Evolutionary conservation across 1,140 invertebrate genomes (phyloP).

Genomic region (Drosophila lacertosa): DNA sequence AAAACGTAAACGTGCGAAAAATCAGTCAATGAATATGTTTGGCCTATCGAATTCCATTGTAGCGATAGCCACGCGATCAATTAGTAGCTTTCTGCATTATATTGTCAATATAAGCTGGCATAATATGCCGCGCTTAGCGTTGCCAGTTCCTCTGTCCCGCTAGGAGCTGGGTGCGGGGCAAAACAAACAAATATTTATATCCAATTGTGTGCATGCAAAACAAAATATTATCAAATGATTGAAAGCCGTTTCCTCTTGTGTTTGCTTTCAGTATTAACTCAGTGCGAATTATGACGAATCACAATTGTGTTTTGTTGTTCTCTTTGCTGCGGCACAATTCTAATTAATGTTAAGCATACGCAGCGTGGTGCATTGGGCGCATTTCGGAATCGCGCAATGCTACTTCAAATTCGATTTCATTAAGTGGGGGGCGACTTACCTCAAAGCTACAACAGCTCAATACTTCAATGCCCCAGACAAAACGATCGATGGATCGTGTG

Average conservation of each 20-base stretch:
- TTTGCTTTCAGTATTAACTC: slow-evolving; percentile 57
- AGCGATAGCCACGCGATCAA: slow-evolving; percentile 56
- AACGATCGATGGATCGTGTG: slow-evolving; percentile 62
- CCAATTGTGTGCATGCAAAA: slow-evolving; percentile 62
- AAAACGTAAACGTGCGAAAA: slow-evolving; percentile 69
- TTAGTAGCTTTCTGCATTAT: slow-evolving; percentile 62
- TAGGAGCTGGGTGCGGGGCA: too few relatives aligned
- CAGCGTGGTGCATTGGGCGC: slow-evolving; percentile 42
- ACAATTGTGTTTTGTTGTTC: slow-evolving; percentile 14
- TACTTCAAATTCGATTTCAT: slow-evolving; percentile 42
- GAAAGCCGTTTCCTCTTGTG: slow-evolving; percentile 59
- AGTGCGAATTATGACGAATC: slow-evolving; percentile 70
- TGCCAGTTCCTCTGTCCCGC: neutral
- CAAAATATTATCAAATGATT: slow-evolving; percentile 78
- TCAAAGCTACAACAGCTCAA: slow-evolving; percentile 47
- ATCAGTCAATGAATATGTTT: slow-evolving; percentile 30
- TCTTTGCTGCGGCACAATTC: slow-evolving; percentile 27
- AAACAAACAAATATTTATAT: slow-evolving; percentile 49
- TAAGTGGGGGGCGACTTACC: slow-evolving; percentile 45
- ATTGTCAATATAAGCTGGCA: slow-evolving; percentile 56
- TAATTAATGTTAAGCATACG: slow-evolving; percentile 59
- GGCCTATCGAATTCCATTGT: slow-evolving; percentile 32
- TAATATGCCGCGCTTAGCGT: slow-evolving; percentile 12
- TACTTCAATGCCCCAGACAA: slow-evolving; percentile 40
- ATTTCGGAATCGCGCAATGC: slow-evolving; percentile 25